Percentiles rank a stretch among this genome's conserved stretches.
Evolutionary conservation across 2,113 vertebrate species (phyloP).

Genomic region (Ibidorhyncha struthersii): DNA sequence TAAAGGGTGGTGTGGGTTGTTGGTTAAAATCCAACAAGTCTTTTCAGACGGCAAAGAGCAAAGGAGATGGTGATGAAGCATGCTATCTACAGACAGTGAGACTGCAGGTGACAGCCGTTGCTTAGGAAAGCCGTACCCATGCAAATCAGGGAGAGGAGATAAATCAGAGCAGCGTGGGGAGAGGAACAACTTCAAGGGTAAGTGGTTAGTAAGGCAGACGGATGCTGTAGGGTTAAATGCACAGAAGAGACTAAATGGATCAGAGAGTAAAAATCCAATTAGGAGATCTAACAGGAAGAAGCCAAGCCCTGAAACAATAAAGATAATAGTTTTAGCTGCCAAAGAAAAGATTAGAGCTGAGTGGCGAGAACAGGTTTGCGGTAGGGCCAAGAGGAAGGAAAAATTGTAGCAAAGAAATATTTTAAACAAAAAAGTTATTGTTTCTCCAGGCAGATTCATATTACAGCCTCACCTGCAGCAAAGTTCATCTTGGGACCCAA

Average conservation of each 20-base stretch:
- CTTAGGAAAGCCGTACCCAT: neutral
- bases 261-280: slow-evolving; percentile 48
- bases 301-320: slow-evolving; percentile 42
- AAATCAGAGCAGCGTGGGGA: neutral
- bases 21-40: neutral
- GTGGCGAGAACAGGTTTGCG: neutral
- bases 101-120: neutral
- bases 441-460: neutral
- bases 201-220: neutral
- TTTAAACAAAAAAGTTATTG: neutral
- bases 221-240: neutral
- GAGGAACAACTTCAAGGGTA: neutral
- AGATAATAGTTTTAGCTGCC: slow-evolving; percentile 32
- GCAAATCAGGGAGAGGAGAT: neutral
- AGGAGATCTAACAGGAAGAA: slow-evolving; percentile 44
- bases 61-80: neutral
- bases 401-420: neutral
- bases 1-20: neutral
- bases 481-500: neutral
- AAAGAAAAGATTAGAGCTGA: slow-evolving; percentile 23
- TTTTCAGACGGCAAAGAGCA: neutral
- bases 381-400: neutral
- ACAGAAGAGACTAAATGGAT: slow-evolving; percentile 45
- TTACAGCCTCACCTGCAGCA: neutral
- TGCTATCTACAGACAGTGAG: neutral